Evolutionary conservation across 2,113 vertebrate genomes (phyloP), one percentile per base, ranked within the genome.

Genomic region (Labeo rohita): DNA sequence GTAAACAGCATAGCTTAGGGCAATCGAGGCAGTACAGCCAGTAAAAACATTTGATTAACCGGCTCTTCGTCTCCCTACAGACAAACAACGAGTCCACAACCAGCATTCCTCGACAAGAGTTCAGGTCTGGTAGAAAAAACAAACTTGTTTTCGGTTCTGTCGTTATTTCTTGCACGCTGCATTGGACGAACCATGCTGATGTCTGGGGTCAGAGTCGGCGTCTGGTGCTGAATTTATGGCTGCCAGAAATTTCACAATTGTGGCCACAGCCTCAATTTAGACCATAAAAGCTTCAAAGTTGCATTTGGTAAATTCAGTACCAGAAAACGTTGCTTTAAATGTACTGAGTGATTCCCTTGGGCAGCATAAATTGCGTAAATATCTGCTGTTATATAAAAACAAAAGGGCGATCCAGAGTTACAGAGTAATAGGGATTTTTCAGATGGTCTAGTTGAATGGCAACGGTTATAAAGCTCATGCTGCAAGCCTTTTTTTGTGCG

Each of bases 91-190:
- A 83, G 54, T 74, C 66, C 65, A 63, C 28, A n/a, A 70, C 85
- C 11, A 80, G 77, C 80, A 87, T 86, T 83, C 84, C 66, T 85
- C 81, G 47, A 87, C 73, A 85, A 68, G 54, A 61, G 45, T 56
- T 70, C 18, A 68, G 52, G 59, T 80, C 68, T 56, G 15, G 52
- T 59, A 47, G 47, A 80, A 43, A 85, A 68, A 85, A 85, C 50
- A 72, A 72, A 81, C 78, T 86, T 39, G 84, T 79, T 79, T 78
- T 39, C 36, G 4, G 59, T 75, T 49, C 28, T 68, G 23, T 52
- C 34, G 36, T 74, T 70, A 63, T 63, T 61, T 77, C 34, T 50
- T 34, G 83, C 81, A 56, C 18, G 13, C 34, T 11, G 8, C 68
- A 21, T 36, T 6, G 36, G 68, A 75, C 28, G 0, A 34, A 59